Conservation (phyloP, 1,140 invertebrate genomes). For the Zaprionus davidi region DNA sequence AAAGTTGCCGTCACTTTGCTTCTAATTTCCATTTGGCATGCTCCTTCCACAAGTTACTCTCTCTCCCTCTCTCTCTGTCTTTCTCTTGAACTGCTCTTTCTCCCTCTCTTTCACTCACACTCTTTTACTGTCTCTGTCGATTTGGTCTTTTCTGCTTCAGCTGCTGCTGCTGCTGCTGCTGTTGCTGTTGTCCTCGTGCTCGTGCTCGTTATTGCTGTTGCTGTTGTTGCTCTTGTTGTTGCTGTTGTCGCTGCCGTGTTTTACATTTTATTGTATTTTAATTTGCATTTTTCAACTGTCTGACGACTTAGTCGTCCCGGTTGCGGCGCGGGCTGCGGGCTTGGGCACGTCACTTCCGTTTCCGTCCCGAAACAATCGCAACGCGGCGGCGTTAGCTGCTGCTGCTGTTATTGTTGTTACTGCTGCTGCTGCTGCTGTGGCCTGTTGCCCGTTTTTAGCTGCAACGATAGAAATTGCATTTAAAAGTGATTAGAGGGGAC, state of each 20-base stretch:
- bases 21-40: slow-evolving; percentile 58
- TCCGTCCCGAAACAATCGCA: slow-evolving; percentile 50
- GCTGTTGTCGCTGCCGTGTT: slow-evolving; percentile 45
- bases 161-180: background rate
- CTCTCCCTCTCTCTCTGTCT: background rate
- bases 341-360: slow-evolving; percentile 64
- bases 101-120: background rate
- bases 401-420: slow-evolving; percentile 16
- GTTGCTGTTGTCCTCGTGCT: background rate
- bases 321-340: slow-evolving; percentile 1
- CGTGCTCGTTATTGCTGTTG: slow-evolving; percentile 2
- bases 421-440: slow-evolving; percentile 43
- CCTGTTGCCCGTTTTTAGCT: slow-evolving; percentile 18
- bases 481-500: slow-evolving; percentile 15
- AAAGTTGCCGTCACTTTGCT: slow-evolving; percentile 69
- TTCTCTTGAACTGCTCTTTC: background rate
- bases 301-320: slow-evolving; percentile 34
- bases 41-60: slow-evolving; percentile 14
- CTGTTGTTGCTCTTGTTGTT: slow-evolving; percentile 2
- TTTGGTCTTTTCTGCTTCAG: slow-evolving; percentile 22
- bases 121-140: background rate
- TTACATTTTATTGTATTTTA: slow-evolving; percentile 82
- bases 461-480: slow-evolving; percentile 23
- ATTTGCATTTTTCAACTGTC: slow-evolving; percentile 77
- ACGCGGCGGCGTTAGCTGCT: slow-evolving; percentile 18